phyloP scores from a whole-genome alignment of 1,140 invertebrate species.

The Octopus sinensis region DNA sequence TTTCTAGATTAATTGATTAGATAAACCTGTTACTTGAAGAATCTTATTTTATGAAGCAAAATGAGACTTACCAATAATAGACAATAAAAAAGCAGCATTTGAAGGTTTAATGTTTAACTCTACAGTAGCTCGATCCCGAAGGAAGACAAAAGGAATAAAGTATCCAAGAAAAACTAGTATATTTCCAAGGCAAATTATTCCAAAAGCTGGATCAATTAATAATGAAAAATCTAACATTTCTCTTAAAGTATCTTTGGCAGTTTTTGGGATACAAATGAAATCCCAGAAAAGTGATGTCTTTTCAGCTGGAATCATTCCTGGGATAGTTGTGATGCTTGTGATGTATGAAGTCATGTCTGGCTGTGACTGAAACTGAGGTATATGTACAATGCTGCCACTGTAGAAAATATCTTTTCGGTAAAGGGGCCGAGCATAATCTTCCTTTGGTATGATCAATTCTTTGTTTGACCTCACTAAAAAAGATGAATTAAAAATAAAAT shows the following conservation, averaged over 20 bases:
- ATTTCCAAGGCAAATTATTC: slow-evolving; percentile 83
- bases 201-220: slow-evolving; percentile 61
- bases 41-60: no score
- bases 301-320: slow-evolving; percentile 35
- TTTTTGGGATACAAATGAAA: slow-evolving; percentile 75
- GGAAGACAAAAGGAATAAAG: slow-evolving; percentile 92
- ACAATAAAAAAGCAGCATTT: slow-evolving; percentile 32
- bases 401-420: slow-evolving; percentile 98
- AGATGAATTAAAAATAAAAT: neutral
- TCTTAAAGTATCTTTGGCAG: slow-evolving; percentile 60
- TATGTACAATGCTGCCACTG: slow-evolving; percentile 85
- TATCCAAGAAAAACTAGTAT: slow-evolving; percentile 90
- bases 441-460: slow-evolving; percentile 31
- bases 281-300: slow-evolving; percentile 66
- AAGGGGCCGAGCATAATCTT: slow-evolving; percentile 78
- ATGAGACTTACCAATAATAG: slow-evolving; percentile 33
- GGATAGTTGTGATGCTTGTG: slow-evolving; percentile 53
- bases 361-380: slow-evolving; percentile 84
- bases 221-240: slow-evolving; percentile 92
- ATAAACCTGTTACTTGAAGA: neutral
- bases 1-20: neutral
- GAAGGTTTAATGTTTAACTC: slow-evolving; percentile 22
- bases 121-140: slow-evolving; percentile 76
- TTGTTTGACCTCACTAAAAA: neutral
- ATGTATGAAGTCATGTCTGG: slow-evolving; percentile 71